Evolutionary conservation across 1,140 invertebrate genomes (phyloP).

Genomic region (Wasmannia auropunctata): DNA sequence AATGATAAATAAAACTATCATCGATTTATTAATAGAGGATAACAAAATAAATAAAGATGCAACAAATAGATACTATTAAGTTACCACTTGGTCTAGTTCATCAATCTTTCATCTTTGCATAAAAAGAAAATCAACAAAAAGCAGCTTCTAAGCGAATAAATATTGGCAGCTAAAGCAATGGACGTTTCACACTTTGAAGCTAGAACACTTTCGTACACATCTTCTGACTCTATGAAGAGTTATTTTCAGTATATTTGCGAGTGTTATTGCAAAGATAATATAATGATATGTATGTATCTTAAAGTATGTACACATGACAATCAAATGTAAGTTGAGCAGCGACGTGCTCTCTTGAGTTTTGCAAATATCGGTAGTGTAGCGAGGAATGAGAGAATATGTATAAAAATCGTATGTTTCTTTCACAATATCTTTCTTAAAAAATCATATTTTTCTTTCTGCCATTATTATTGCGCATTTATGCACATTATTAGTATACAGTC

Average conservation of each 20-base stretch:
- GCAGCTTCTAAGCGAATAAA: constrained; percentile 32
- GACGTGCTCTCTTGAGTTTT: neutral
- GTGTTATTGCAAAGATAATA: constrained; percentile 14
- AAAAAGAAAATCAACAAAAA: constrained; percentile 19
- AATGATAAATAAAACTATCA: constrained; percentile 52
- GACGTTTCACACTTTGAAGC: neutral
- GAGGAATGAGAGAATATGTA: neutral
- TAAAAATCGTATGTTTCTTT: neutral
- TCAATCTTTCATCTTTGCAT: constrained; percentile 31
- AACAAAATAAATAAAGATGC: constrained; percentile 42
- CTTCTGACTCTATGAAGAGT: neutral
- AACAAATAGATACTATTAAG: constrained; percentile 49
- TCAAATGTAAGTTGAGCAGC: constrained; percentile 18
- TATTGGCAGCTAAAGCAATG: neutral
- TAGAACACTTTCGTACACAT: neutral
- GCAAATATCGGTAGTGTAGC: neutral
- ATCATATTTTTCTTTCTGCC: neutral
- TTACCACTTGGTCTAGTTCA: constrained; percentile 47
- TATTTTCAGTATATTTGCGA: constrained; percentile 22
- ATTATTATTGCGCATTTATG: neutral
- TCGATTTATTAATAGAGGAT: neutral
- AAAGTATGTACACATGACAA: neutral
- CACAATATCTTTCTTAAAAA: neutral
- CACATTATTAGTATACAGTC: constrained; percentile 12
- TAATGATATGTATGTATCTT: constrained; percentile 19